These are phyloP conservation scores for Drusus annulatus DNA, from an alignment of 1,140 invertebrate genomes.

Conservation along the genomic window DNA sequence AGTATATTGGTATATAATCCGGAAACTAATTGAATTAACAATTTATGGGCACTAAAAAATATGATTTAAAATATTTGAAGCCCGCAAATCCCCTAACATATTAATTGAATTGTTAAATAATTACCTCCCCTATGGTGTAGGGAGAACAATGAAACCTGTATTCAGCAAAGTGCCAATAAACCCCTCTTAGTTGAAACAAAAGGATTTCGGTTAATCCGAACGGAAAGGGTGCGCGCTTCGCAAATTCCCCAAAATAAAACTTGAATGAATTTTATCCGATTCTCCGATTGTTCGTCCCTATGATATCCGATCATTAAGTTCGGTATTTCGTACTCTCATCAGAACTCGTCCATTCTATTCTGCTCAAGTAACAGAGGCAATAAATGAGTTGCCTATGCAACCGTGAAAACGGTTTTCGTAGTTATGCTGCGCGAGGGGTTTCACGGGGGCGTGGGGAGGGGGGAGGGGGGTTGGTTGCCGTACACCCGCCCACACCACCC, in stretches of 20 bases:
- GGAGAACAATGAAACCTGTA: slow-evolving; percentile 21
- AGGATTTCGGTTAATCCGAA: slow-evolving; percentile 27
- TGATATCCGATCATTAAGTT: slow-evolving; percentile 51
- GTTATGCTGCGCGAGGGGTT: slow-evolving; percentile 44
- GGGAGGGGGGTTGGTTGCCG: not conserved
- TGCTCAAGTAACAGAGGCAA: slow-evolving; percentile 49
- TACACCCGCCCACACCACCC: not conserved
- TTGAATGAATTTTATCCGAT: slow-evolving; percentile 37
- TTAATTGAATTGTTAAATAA: slow-evolving; percentile 11
- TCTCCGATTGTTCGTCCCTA: slow-evolving; percentile 28
- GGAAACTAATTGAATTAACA: no score
- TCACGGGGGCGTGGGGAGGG: not conserved
- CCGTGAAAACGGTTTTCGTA: slow-evolving; percentile 59
- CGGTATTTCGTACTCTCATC: slow-evolving; percentile 52
- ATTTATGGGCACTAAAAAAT: no score
- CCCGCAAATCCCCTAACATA: not conserved
- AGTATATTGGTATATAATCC: no score
- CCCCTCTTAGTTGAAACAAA: slow-evolving; percentile 17
- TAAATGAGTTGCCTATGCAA: slow-evolving; percentile 59
- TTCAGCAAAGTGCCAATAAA: slow-evolving; percentile 31
- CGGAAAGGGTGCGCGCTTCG: slow-evolving; percentile 23
- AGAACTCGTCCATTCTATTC: slow-evolving; percentile 30
- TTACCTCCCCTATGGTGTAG: not conserved
- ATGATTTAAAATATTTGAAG: no score
- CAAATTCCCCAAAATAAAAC: slow-evolving; percentile 36